These are phyloP conservation scores for Crossocerus cetratus DNA, from an alignment of 2,888 invertebrate species.

Conservation along the genomic window DNA sequence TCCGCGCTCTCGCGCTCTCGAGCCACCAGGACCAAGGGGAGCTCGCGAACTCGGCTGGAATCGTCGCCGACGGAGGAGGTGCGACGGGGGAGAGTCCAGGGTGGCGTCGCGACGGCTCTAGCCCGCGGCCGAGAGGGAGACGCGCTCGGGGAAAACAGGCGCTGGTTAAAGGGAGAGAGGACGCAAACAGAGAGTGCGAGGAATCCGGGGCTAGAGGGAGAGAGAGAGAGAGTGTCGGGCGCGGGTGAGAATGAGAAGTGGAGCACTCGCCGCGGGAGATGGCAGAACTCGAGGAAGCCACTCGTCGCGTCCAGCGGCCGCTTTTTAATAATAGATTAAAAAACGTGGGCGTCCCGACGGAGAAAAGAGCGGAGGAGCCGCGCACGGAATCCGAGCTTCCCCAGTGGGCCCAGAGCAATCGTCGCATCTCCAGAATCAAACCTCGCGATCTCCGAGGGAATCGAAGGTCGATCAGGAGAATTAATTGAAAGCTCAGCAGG, in stretches of 20 bases:
- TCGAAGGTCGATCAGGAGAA: no score
- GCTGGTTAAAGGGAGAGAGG: background rate
- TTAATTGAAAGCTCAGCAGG: no score
- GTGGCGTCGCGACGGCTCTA: no score
- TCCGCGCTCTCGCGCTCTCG: no score
- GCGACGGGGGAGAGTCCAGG: no score
- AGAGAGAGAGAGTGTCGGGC: background rate
- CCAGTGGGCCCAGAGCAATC: background rate
- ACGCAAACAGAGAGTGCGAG: background rate
- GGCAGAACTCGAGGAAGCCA: constrained; percentile 3
- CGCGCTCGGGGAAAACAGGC: background rate
- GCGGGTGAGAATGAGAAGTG: background rate
- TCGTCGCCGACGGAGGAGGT: no score
- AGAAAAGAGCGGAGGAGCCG: constrained; percentile 55
- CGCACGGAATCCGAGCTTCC: background rate
- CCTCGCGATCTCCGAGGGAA: no score
- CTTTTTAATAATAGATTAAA: constrained; percentile 61
- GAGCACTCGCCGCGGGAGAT: background rate
- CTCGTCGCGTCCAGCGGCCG: constrained; percentile 30
- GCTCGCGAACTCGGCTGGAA: no score
- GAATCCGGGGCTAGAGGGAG: background rate
- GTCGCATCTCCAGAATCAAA: background rate
- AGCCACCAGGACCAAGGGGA: no score
- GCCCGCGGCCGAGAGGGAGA: no score
- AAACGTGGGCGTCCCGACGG: constrained; percentile 54